Conservation (phyloP, 1,140 invertebrate genomes). For the Platyura marginata region DNA sequence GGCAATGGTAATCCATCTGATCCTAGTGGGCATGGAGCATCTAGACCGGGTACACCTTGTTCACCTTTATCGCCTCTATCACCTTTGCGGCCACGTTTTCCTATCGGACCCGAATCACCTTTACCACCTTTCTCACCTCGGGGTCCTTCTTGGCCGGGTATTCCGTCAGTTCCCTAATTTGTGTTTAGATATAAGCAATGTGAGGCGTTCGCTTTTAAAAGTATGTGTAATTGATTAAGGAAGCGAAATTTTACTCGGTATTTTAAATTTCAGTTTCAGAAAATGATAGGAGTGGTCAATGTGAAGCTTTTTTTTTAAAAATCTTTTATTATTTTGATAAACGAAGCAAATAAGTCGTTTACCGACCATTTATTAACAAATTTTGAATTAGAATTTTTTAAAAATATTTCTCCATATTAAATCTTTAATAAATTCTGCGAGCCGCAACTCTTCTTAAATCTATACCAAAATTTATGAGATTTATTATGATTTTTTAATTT, state of each 20-base stretch:
- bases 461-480: no score
- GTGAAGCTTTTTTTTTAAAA: no score
- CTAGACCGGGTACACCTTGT: constrained; percentile 78
- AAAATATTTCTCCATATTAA: background rate
- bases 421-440: background rate
- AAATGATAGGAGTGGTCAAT: no score
- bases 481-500: no score
- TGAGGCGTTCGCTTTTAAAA: no score
- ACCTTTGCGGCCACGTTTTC: constrained; percentile 78
- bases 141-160: constrained; percentile 72
- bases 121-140: constrained; percentile 68
- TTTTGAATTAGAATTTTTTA: background rate
- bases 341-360: no score
- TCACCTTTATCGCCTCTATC: constrained; percentile 84
- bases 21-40: constrained; percentile 91
- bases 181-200: no score
- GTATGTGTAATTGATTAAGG: no score
- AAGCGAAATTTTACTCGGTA: no score
- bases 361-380: constrained; percentile 25
- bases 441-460: no score
- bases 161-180: constrained; percentile 85
- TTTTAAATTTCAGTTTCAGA: no score
- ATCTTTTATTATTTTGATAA: no score
- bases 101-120: constrained; percentile 66
- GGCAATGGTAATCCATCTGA: constrained; percentile 82